A percentile compares a stretch with the other conserved stretches of the same genome.
phyloP scores from a whole-genome alignment of 1,140 invertebrate species.

The Achroia grisella region DNA sequence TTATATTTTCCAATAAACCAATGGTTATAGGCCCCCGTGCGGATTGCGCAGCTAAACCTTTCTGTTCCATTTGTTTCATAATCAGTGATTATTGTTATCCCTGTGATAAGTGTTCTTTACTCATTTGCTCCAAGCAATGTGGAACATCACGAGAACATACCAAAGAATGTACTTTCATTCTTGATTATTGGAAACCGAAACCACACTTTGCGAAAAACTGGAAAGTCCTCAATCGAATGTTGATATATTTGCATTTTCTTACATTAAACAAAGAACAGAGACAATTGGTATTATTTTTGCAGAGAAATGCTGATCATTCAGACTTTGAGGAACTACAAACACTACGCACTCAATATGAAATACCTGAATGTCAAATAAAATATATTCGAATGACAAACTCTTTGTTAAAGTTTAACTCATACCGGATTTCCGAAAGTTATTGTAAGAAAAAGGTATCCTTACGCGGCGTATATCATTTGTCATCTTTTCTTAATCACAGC shows the following conservation, averaged over 20 bases:
- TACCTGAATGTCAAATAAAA: slow-evolving; percentile 71
- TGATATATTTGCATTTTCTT: slow-evolving; percentile 75
- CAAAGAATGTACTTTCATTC: slow-evolving; percentile 75
- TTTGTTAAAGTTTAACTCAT: slow-evolving; percentile 82
- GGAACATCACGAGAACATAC: slow-evolving; percentile 64
- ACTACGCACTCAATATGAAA: slow-evolving; percentile 67
- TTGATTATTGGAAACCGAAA: slow-evolving; percentile 59
- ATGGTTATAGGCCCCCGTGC: slow-evolving; percentile 76
- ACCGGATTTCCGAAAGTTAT: slow-evolving; percentile 73
- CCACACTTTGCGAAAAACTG: slow-evolving; percentile 36
- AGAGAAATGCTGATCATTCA: slow-evolving; percentile 63
- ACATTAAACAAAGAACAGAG: slow-evolving; percentile 69
- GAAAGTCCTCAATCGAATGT: slow-evolving; percentile 52
- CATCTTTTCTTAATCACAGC: slow-evolving; percentile 82
- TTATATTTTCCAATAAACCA: slow-evolving; percentile 80
- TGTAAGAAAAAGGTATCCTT: slow-evolving; percentile 63
- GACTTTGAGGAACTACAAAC: slow-evolving; percentile 74
- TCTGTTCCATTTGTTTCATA: slow-evolving; percentile 74
- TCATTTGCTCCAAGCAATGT: slow-evolving; percentile 74
- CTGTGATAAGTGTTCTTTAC: slow-evolving; percentile 73
- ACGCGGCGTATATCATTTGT: slow-evolving; percentile 81
- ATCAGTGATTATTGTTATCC: slow-evolving; percentile 56
- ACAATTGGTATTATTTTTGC: slow-evolving; percentile 70
- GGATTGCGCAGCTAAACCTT: slow-evolving; percentile 44
- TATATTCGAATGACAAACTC: slow-evolving; percentile 75